Percentiles rank a stretch among this genome's conserved stretches.
These are phyloP conservation scores for Syngnathoides biaculeatus DNA, from an alignment of 2,113 vertebrate genomes.

Conservation along the genomic window DNA sequence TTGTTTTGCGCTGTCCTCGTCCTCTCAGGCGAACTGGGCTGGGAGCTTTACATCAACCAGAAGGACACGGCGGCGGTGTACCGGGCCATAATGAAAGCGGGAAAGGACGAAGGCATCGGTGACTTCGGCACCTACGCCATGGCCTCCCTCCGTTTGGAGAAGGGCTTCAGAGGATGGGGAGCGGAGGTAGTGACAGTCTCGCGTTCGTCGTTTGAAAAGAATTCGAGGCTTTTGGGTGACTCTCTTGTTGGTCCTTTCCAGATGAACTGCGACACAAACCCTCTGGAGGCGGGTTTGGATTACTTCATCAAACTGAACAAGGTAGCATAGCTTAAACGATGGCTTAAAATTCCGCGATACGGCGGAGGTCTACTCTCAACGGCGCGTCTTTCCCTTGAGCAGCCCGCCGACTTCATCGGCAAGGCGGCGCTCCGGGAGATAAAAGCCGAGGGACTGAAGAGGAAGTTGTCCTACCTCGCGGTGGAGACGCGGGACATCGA, in stretches of 20 bases:
- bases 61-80: constrained; percentile 81
- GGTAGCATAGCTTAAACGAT: constrained; percentile 65
- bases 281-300: constrained; percentile 91
- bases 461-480: constrained; percentile 84
- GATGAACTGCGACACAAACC: constrained; percentile 99
- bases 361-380: too few species aligned
- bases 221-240: not conserved
- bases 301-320: constrained; percentile 95
- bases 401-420: constrained; percentile 90
- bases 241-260: constrained; percentile 47
- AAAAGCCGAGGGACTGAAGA: constrained; percentile 83
- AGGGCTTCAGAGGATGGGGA: constrained; percentile 95
- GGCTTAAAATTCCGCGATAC: too few species aligned
- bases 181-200: constrained; percentile 78
- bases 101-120: constrained; percentile 87
- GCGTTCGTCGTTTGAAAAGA: not conserved
- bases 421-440: constrained; percentile 88
- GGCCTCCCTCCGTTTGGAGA: constrained; percentile 87
- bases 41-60: constrained; percentile 89
- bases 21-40: constrained; percentile 88
- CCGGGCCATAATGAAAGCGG: constrained; percentile 82
- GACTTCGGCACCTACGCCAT: constrained; percentile 93
- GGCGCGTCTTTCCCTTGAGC: constrained; percentile 28
- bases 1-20: not conserved
- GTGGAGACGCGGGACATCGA: constrained; percentile 85